Evolutionary conservation across 2,888 invertebrate genomes (phyloP).

Genomic region (Chaetogeoica ovagalla): DNA sequence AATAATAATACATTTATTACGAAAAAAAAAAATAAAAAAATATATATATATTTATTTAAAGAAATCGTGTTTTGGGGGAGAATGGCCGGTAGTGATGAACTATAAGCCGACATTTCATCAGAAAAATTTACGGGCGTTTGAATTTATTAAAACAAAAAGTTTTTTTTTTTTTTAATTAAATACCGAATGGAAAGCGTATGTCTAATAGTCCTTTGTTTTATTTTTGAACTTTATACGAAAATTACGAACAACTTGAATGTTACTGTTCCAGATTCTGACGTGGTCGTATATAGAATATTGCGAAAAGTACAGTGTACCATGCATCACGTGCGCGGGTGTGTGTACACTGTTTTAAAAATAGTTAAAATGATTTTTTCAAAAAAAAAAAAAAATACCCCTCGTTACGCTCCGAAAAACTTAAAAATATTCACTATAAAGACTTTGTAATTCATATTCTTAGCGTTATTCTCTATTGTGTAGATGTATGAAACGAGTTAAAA

Average conservation of each 20-base stretch:
- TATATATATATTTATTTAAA: no score
- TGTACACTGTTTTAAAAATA: constrained; percentile 1
- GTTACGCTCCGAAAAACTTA: neutral
- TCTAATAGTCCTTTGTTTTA: constrained; percentile 10
- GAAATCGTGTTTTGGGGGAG: no score
- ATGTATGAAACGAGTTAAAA: neutral
- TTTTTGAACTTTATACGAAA: constrained; percentile 8
- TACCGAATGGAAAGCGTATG: constrained; percentile 22
- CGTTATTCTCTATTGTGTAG: neutral
- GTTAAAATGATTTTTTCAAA: constrained; percentile 7
- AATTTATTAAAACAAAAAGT: constrained; percentile 40
- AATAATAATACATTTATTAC: no score
- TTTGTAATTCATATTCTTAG: neutral
- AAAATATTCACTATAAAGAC: neutral
- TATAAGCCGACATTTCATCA: neutral
- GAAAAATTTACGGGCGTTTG: neutral
- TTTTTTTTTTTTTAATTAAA: constrained; percentile 42
- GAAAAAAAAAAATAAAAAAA: no score
- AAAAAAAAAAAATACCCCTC: neutral
- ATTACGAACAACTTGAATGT: constrained; percentile 21
- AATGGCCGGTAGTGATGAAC: no score
- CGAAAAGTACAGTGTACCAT: constrained; percentile 2
- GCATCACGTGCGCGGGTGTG: constrained; percentile 5
- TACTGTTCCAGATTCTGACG: constrained; percentile 9
- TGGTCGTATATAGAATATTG: neutral